A percentile compares a stretch with the other conserved stretches of the same genome.
Conservation (phyloP, 2,888 invertebrate species). For the Euphydryas editha region DNA sequence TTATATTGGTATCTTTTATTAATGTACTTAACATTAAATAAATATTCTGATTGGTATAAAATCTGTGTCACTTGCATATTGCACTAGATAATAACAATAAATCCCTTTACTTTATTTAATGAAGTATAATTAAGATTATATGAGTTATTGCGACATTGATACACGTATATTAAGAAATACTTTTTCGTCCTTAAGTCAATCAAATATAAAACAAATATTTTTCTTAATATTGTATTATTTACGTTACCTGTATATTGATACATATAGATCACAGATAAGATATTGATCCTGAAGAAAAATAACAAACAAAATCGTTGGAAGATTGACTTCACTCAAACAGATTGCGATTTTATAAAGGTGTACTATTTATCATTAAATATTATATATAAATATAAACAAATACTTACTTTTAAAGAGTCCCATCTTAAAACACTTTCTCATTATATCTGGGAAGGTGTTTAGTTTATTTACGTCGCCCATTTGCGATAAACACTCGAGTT, state of each 20-base stretch:
- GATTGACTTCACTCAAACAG: too few relatives aligned
- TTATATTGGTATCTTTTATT: not conserved
- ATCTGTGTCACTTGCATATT: not conserved
- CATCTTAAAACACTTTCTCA: constrained; percentile 81
- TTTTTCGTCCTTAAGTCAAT: too few relatives aligned
- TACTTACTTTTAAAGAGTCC: constrained; percentile 79
- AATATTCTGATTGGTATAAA: not conserved
- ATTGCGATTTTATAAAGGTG: not conserved
- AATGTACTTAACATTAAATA: not conserved
- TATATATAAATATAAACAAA: not conserved
- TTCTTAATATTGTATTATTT: too few relatives aligned
- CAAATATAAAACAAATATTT: too few relatives aligned
- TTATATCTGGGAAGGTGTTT: constrained; percentile 64
- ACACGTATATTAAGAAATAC: not conserved
- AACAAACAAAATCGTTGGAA: not conserved
- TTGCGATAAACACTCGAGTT: constrained; percentile 24
- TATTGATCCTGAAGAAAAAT: not conserved
- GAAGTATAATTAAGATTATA: not conserved
- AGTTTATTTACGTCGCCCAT: constrained; percentile 66
- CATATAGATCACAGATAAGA: too few relatives aligned
- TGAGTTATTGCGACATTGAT: not conserved
- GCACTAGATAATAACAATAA: constrained; percentile 8
- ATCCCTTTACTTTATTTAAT: not conserved
- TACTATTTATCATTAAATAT: not conserved
- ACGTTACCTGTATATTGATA: too few relatives aligned